Conservation (phyloP, 1,140 invertebrate species). For the Cherax destructor region DNA sequence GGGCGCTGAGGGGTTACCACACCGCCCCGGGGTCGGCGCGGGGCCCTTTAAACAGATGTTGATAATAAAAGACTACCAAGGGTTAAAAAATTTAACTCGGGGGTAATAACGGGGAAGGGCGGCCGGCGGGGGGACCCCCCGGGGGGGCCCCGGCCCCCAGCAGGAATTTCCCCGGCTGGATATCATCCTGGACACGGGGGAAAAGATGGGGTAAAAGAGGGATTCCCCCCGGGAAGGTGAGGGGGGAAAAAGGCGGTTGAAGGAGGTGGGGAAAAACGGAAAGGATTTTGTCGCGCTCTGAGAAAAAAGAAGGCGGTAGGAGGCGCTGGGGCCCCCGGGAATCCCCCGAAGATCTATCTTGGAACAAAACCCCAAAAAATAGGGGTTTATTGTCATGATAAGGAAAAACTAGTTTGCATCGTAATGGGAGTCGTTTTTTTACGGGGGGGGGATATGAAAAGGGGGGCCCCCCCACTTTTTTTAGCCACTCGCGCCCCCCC, state of each 20-base stretch:
- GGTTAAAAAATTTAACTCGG: constrained; percentile 69
- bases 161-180: constrained; percentile 26
- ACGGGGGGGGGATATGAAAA: constrained; percentile 64
- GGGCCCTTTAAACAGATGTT: constrained; percentile 44
- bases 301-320: not conserved
- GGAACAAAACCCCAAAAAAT: too few relatives aligned
- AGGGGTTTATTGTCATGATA: constrained; percentile 71
- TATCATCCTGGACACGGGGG: constrained; percentile 50
- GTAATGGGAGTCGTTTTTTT: constrained; percentile 64
- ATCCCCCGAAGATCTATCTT: constrained; percentile 49
- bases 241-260: not conserved
- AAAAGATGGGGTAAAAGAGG: constrained; percentile 22
- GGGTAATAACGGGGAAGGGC: constrained; percentile 55
- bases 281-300: not conserved
- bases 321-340: not conserved
- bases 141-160: not conserved
- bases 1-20: constrained; percentile 17
- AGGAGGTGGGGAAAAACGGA: not conserved
- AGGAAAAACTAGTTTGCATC: constrained; percentile 71
- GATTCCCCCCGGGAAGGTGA: not conserved
- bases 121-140: not conserved
- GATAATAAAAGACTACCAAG: constrained; percentile 64
- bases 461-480: constrained; percentile 32
- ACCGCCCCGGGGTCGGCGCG: constrained; percentile 42
- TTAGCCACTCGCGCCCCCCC: constrained; percentile 26